Evolutionary conservation across 2,797 vertebrate genomes (phyloP).

Genomic region (Phalloptychus januarius): DNA sequence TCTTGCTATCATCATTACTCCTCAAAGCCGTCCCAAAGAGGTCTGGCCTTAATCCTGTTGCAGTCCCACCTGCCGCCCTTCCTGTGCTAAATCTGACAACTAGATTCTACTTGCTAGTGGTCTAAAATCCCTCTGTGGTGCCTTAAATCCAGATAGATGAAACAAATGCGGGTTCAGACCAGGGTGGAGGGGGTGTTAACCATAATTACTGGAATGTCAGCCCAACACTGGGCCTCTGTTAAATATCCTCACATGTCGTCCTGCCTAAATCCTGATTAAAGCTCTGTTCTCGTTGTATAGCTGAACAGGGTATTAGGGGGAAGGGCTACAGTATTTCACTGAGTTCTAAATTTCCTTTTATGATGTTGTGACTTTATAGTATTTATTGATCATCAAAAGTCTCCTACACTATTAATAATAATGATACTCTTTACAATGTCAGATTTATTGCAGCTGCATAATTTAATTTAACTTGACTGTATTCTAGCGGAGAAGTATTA

Average conservation of each 20-base stretch:
- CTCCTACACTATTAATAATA: neutral
- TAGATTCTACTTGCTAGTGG: constrained; percentile 22
- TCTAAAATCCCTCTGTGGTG: constrained; percentile 28
- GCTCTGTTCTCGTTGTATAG: constrained; percentile 52
- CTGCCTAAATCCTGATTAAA: constrained; percentile 71
- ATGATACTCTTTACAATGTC: neutral
- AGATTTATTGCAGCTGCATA: neutral
- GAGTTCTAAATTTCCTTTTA: neutral
- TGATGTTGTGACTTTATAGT: neutral
- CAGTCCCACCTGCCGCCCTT: constrained; percentile 58
- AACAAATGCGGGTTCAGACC: constrained; percentile 53
- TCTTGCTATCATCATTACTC: constrained; percentile 60
- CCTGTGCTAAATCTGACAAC: constrained; percentile 34
- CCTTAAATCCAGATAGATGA: constrained; percentile 49
- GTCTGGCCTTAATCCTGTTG: constrained; percentile 72
- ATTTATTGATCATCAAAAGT: neutral
- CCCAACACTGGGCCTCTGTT: constrained; percentile 64
- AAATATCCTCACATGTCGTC: constrained; percentile 49
- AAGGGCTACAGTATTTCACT: constrained; percentile 18
- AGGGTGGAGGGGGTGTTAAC: constrained; percentile 21
- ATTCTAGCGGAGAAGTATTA: neutral
- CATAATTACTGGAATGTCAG: constrained; percentile 64
- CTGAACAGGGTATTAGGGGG: constrained; percentile 34
- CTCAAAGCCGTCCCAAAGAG: constrained; percentile 50
- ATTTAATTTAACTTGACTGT: neutral